Evolutionary conservation across 2,113 vertebrate genomes (phyloP).

Genomic region (Takifugu flavidus): DNA sequence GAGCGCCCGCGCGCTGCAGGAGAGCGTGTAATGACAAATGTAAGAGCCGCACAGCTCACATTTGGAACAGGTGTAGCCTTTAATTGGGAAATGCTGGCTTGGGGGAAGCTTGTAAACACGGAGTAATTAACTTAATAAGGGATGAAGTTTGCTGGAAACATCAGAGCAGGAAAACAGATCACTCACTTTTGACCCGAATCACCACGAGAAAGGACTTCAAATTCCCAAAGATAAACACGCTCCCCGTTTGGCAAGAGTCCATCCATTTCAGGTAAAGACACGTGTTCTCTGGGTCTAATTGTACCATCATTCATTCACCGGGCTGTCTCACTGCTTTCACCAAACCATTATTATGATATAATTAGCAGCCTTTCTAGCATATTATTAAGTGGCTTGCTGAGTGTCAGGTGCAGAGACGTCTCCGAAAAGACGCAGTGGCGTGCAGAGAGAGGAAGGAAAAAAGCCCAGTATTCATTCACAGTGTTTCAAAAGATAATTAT

Average conservation of each 20-base stretch:
- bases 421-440: constrained; percentile 59
- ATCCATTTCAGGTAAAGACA: constrained; percentile 46
- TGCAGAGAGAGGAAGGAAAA: constrained; percentile 21
- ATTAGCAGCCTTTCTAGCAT: constrained; percentile 74
- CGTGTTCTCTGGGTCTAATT: constrained; percentile 24
- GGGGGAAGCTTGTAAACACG: constrained; percentile 48
- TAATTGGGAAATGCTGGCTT: constrained; percentile 62
- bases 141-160: constrained; percentile 57
- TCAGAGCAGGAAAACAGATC: constrained; percentile 45
- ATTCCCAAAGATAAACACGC: constrained; percentile 46
- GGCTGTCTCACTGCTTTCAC: constrained; percentile 67
- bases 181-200: constrained; percentile 45
- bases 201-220: constrained; percentile 42
- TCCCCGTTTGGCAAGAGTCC: constrained; percentile 34
- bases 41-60: constrained; percentile 53
- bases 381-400: constrained; percentile 75
- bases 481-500: constrained; percentile 74
- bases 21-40: constrained; percentile 56
- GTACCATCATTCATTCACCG: constrained; percentile 51
- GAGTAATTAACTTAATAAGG: constrained; percentile 67
- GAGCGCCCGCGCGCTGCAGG: constrained; percentile 63
- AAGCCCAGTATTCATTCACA: constrained; percentile 58
- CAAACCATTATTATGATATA: constrained; percentile 75
- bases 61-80: constrained; percentile 61
- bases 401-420: constrained; percentile 74